These are phyloP conservation scores for Lateolabrax maculatus DNA, from an alignment of 2,797 vertebrate species.

Conservation along the genomic window DNA sequence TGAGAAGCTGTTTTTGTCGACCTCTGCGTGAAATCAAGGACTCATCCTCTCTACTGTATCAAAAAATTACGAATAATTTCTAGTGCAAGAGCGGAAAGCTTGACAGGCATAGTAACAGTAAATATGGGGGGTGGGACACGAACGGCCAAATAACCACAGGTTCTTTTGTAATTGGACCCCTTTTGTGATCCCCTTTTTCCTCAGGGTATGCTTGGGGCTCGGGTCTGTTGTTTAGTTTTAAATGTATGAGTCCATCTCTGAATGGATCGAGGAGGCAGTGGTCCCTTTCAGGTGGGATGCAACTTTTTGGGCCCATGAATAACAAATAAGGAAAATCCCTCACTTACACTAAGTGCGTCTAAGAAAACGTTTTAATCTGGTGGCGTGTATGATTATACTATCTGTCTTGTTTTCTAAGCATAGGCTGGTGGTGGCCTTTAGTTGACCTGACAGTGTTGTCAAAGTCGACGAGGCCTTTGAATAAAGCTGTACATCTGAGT, in stretches of 20 bases:
- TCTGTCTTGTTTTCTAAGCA: conserved; percentile 53
- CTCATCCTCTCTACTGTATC: not conserved
- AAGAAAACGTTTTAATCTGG: conserved; percentile 25
- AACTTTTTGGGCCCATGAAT: conserved; percentile 48
- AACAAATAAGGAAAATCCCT: conserved; percentile 43
- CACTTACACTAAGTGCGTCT: conserved; percentile 5
- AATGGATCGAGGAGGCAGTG: conserved; percentile 37
- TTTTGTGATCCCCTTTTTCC: too few species aligned
- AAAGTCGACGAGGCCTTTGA: conserved; percentile 67
- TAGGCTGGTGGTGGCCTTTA: conserved; percentile 68
- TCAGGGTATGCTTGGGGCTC: not conserved
- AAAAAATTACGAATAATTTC: not conserved
- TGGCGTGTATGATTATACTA: conserved; percentile 35
- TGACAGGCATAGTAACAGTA: not conserved
- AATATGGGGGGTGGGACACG: accelerated
- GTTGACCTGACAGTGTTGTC: conserved; percentile 77
- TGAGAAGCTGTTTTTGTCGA: not conserved
- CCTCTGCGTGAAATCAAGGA: not conserved
- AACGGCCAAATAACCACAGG: conserved; percentile 10
- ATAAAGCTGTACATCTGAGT: conserved; percentile 77
- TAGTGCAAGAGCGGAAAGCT: too few species aligned
- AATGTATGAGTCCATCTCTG: conserved; percentile 28
- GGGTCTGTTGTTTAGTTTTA: conserved; percentile 13
- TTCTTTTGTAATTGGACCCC: conserved; percentile 15
- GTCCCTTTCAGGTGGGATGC: conserved; percentile 36